Base-by-base conservation (phyloP, 2,113 vertebrate species). In the Anguilla rostrata region DNA sequence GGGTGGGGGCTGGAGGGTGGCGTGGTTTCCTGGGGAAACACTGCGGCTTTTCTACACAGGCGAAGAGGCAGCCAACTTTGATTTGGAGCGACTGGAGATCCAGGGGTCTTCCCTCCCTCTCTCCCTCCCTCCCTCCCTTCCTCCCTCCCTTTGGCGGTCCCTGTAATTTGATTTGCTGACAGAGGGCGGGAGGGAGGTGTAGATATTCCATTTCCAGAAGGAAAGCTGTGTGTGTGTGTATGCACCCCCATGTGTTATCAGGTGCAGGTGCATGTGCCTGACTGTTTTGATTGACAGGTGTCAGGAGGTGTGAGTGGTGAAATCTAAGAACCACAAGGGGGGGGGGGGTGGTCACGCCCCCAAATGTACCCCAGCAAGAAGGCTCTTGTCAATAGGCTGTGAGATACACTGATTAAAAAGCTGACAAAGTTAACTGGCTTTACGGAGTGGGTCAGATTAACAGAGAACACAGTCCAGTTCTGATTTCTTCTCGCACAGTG, bases 161-260 rank as follows among this genome's bases (percentile, higher is more conserved):
- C 43, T 14, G 41, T 82, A 18, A 60, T 57, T 83, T 14, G 11
- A 49, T 84, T 71, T 40, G 83, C 60, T 84, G 39, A 75, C 60
- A 26, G 60, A 84, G 53, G 53, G 56, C 57, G 22, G 7, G 5
- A 29, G 34, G 22, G 39, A 29, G 0, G 6, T 22, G 56, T 22
- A n/a, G n/a, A n/a, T 53, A 53, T 53, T 53, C 12, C 5, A 12
- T 53, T 53, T 53, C 49, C 49, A 75, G 86, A 81, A 39, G 81
- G 86, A 84, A 87, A 87, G n/a, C n/a, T n/a, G 89, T 43, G 81
- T 63, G 86, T 83, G 39, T 40, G 12, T 39, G n/a, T 39, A 20
- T 80, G 11, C 9, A n/a, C 12, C 12, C 3, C 29, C 43, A 46
- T 60, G 12, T 79, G 20, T 49, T 2, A 82, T 40, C 2, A 20